Conservation (phyloP, 1,140 invertebrate species). For the Musca vetustissima region DNA sequence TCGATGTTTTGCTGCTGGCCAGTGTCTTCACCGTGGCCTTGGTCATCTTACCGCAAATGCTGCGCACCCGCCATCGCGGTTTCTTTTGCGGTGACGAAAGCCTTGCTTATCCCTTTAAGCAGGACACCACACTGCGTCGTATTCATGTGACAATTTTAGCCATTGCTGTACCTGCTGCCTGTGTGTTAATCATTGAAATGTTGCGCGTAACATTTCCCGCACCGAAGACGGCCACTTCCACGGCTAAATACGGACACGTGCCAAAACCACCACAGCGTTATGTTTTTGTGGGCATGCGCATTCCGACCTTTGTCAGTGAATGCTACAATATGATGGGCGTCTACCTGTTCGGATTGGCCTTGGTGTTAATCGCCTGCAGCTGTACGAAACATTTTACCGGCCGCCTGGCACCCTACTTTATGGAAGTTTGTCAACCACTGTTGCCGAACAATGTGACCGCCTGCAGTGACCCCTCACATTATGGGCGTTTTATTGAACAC, state of each 20-base stretch:
- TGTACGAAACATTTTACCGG: conserved; percentile 40
- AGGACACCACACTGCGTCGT: conserved; percentile 42
- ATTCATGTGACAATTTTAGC: conserved; percentile 43
- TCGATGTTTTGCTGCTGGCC: conserved; percentile 45
- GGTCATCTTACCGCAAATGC: conserved; percentile 42
- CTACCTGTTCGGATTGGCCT: conserved; percentile 39
- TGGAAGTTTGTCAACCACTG: conserved; percentile 45
- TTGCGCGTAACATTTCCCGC: conserved; percentile 38
- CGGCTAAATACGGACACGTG: not conserved
- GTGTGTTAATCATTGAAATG: conserved; percentile 46
- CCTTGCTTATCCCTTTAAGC: conserved; percentile 40
- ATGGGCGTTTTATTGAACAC: conserved; percentile 32
- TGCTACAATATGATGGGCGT: conserved; percentile 48
- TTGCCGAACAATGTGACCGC: conserved; percentile 21
- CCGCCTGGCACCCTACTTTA: conserved; percentile 43
- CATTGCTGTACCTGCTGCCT: conserved; percentile 40
- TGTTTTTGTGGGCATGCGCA: conserved; percentile 43
- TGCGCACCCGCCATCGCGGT: conserved; percentile 33
- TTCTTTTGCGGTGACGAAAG: conserved; percentile 46
- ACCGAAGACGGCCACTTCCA: not conserved
- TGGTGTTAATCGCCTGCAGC: conserved; percentile 34
- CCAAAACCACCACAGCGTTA: conserved; percentile 36
- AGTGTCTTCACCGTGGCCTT: conserved; percentile 40
- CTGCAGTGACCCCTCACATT: conserved; percentile 5
- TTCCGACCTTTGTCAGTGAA: conserved; percentile 49